Conservation (phyloP, 1,140 invertebrate species). For the honey bee (Apis mellifera) region DNA sequence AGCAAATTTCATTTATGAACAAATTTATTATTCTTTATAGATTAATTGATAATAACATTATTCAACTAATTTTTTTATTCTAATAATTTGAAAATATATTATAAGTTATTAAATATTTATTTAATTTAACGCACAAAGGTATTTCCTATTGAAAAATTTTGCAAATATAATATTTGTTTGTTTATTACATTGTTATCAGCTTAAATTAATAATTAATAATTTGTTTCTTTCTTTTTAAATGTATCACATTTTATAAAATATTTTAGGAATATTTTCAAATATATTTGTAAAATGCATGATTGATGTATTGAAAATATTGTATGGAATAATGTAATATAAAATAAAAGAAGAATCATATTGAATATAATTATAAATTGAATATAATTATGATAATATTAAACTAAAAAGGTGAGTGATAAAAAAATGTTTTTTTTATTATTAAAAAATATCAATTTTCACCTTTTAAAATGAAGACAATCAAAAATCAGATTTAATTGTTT, state of each 20-base stretch:
- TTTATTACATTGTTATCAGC: not conserved
- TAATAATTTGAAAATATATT: not conserved
- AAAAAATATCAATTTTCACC: not conserved
- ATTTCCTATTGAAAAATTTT: not conserved
- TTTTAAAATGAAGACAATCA: not conserved
- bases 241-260: not conserved
- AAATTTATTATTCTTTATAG: not conserved
- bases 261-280: not conserved
- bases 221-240: not conserved
- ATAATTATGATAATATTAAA: not conserved
- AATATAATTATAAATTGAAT: not conserved
- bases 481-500: not conserved
- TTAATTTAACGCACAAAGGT: not conserved
- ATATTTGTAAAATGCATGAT: conserved; percentile 5
- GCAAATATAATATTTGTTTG: not conserved
- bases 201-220: not conserved
- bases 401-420: not conserved
- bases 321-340: not conserved
- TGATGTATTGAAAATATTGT: not conserved
- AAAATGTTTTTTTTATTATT: not conserved
- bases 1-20: not conserved
- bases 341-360: not conserved
- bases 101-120: not conserved
- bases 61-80: not conserved
- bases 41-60: not conserved